Evolutionary conservation across 30 jellyfish, hydroid and myxozoan species (phyloP), one percentile per base, ranked within the genome.

Genomic region (Nemopilema nomurai): DNA sequence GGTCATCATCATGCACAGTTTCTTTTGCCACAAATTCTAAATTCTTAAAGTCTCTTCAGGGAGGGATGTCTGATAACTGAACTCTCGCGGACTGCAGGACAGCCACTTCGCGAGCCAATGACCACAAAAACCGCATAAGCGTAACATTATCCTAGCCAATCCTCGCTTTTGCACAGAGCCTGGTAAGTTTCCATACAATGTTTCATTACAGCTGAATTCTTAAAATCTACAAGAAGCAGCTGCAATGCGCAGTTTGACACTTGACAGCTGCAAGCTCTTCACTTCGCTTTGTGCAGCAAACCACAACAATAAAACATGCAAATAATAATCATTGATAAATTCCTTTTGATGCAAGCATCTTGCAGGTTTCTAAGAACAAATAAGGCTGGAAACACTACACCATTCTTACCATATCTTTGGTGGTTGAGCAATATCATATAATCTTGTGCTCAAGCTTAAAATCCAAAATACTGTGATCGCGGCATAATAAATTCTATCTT

Each of bases 381-480:
- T 41, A 6, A 41, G 6, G 13, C 57, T 6, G 6, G 9, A 41
- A 41, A 13, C 57, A 41, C 57, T 41, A 41, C 13, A 13, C 13
- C 6, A 41, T 21, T 51, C 88, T 71, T 50, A 93, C 98, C 98
- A 93, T 20, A 93, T 87, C 67, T 89, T 89, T 20, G 97, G 74
- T 31, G 98, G 98, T 18, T 82, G 73, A 25, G 91, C 78, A 1
- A 93, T 84, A 65, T 77, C 82, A 78, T 89, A 93, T 25, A 93
- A 33, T 26, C 98, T 74, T 27, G 97, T 88, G 6, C 51, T 66
- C 76, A 89, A 20, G 19, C 91, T 49, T 18, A 88, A 49, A 28
- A 88, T 29, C 93, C 96, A 87, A 13, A 93, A 80, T 28, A 62
- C 31, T 52, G 86, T 57, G 18, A 78, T 20, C 13, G 72, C 50